Base-by-base conservation (phyloP, 2,797 vertebrate genomes). In the Sebastes ruberrimus region DNA sequence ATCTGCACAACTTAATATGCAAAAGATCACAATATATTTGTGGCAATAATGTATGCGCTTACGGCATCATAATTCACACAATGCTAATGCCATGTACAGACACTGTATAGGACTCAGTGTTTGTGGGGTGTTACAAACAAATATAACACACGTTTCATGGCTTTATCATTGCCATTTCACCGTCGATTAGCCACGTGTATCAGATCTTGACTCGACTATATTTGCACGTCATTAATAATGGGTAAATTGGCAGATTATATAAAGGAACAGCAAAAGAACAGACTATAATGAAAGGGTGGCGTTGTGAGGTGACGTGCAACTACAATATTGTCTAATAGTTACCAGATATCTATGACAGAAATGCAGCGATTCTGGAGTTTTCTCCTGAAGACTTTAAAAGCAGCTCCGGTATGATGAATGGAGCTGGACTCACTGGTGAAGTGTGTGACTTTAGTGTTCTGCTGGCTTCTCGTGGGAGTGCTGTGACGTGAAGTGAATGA, bases 1-100 rank as follows among this genome's bases (percentile, higher is more conserved):
- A 93, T 89, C 92, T 91, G 93, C 93, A 95, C 91, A 94, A 89
- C 80, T 49, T 86, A 90, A 92, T 94, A 94, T 94, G 94, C 94
- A 95, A 95, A 90, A 84, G 87, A 93, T 95, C 90, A 93, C 93
- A 89, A 88, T 91, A 92, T 93, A 92, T 85, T 92, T 95, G 93
- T 95, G 93, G 95, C 96, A 95, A 96, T 96, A 96, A 95, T 91
- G 89, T 91, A 83, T 93, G 91, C 90, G 94, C 94, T 94, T 91
- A 71, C 46, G 71, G 81, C 90, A 89, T 88, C 80, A 85, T 86
- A 80, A 87, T 84, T 90, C 78, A 88, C 83, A 75, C 72, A 87
- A 85, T 2, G 61, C 78, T 85, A 79, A 82, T 62, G 38, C 87
- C 77, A 76, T 89, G 71, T 89, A 80, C 76, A 85, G 57, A 84